These are phyloP conservation scores for Melanostoma scalare DNA, from an alignment of 2,888 invertebrate genomes.

Conservation along the genomic window DNA sequence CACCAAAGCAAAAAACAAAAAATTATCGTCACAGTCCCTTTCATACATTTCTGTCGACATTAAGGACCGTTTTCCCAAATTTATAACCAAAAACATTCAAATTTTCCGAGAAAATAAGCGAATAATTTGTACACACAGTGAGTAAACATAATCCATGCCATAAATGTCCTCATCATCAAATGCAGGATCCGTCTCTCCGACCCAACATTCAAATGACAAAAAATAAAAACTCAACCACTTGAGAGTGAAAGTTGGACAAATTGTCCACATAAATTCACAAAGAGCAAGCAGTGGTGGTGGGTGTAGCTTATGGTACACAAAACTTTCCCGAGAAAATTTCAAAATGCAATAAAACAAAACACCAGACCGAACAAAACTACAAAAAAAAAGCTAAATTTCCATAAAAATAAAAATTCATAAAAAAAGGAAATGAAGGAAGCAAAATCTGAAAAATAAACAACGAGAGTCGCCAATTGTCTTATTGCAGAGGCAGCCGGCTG, in stretches of 20 bases:
- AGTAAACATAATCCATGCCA: conserved; percentile 38
- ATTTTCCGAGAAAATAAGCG: conserved; percentile 21
- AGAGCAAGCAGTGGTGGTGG: conserved; percentile 8
- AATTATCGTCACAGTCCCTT: not conserved
- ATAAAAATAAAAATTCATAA: conserved; percentile 15
- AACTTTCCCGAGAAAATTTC: conserved; percentile 33
- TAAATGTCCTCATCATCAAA: conserved; percentile 39
- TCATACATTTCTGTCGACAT: not conserved
- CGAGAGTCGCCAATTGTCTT: conserved; percentile 66
- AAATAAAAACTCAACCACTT: conserved; percentile 14
- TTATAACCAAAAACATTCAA: conserved; percentile 41
- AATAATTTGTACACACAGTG: conserved; percentile 13
- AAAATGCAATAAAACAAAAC: conserved; percentile 47
- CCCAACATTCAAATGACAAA: conserved; percentile 31
- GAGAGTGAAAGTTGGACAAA: conserved; percentile 46
- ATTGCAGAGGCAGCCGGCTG: conserved; percentile 42
- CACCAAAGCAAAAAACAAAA: not conserved
- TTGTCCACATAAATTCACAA: conserved; percentile 47
- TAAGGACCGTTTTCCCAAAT: conserved; percentile 20
- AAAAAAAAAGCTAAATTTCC: conserved; percentile 5
- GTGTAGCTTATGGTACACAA: not conserved
- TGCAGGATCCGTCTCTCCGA: conserved; percentile 3
- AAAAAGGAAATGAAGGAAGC: not conserved
- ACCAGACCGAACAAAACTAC: conserved; percentile 18
- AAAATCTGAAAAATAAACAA: conserved; percentile 24